Evolutionary conservation across 2,888 invertebrate species (phyloP).

Genomic region (Uloborus plumipes): DNA sequence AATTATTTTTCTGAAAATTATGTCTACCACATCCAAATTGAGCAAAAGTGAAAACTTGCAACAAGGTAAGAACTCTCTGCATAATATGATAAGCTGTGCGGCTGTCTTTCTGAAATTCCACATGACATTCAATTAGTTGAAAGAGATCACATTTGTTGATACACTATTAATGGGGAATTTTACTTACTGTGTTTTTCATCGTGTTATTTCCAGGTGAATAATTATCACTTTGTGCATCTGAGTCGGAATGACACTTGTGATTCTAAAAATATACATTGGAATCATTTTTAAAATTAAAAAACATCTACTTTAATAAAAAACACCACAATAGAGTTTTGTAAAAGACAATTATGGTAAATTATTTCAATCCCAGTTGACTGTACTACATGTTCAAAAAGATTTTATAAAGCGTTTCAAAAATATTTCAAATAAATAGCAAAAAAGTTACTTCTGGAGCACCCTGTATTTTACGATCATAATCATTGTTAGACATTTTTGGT

Average conservation of each 20-base stretch:
- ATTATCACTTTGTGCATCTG: slow-evolving; percentile 31
- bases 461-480: too few relatives aligned
- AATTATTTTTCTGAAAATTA: slow-evolving; percentile 81
- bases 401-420: too few relatives aligned
- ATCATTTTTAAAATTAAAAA: too few relatives aligned
- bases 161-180: background rate
- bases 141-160: too few relatives aligned
- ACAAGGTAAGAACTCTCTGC: slow-evolving; percentile 87
- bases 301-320: too few relatives aligned
- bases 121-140: too few relatives aligned
- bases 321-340: too few relatives aligned
- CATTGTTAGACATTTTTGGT: background rate
- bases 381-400: too few relatives aligned
- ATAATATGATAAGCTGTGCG: slow-evolving; percentile 79
- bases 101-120: slow-evolving; percentile 45
- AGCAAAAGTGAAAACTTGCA: slow-evolving; percentile 92
- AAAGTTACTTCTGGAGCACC: too few relatives aligned
- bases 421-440: too few relatives aligned
- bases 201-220: slow-evolving; percentile 13
- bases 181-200: slow-evolving; percentile 34
- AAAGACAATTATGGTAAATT: too few relatives aligned
- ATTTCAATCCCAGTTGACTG: too few relatives aligned
- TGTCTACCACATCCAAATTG: slow-evolving; percentile 85
- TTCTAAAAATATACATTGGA: slow-evolving; percentile 16
- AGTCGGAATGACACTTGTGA: slow-evolving; percentile 32